Evolutionary conservation across 2,888 invertebrate genomes (phyloP).

Genomic region (Heteromyza rotundicornis): DNA sequence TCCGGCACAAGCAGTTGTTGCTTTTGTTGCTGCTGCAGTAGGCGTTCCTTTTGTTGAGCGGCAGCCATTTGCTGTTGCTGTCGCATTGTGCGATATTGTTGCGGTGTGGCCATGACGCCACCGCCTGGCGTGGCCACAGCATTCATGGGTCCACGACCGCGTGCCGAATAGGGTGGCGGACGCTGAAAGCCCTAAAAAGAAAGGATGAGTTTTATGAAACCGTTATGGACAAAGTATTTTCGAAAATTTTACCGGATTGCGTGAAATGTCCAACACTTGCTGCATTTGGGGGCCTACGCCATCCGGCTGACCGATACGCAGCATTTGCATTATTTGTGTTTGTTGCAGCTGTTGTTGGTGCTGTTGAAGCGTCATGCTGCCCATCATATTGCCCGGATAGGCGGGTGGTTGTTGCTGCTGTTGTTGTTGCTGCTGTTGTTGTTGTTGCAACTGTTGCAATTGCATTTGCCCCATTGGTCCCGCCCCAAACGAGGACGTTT

Average conservation of each 20-base stretch:
- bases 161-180: slow-evolving; percentile 57
- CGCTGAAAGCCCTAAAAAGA: slow-evolving; percentile 53
- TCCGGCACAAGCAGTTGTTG: slow-evolving; percentile 83
- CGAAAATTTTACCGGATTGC: slow-evolving; percentile 36
- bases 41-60: slow-evolving; percentile 71
- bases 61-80: slow-evolving; percentile 54
- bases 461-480: slow-evolving; percentile 24
- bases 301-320: slow-evolving; percentile 32
- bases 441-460: slow-evolving; percentile 42
- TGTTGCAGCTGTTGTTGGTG: slow-evolving; percentile 44
- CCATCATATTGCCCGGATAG: slow-evolving; percentile 51
- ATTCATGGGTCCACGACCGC: slow-evolving; percentile 55
- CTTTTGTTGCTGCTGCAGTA: slow-evolving; percentile 80
- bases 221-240: neutral
- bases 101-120: slow-evolving; percentile 42
- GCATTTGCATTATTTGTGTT: slow-evolving; percentile 39
- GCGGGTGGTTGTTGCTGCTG: slow-evolving; percentile 51
- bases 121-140: slow-evolving; percentile 52
- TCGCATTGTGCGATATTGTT: slow-evolving; percentile 51
- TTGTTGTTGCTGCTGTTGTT: slow-evolving; percentile 34
- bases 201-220: slow-evolving; percentile 23
- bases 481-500: slow-evolving; percentile 64
- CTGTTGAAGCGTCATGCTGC: slow-evolving; percentile 36
- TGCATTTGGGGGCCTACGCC: slow-evolving; percentile 32
- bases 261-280: slow-evolving; percentile 45